These are phyloP conservation scores for Acanthococcus lagerstroemiae DNA, from an alignment of 2,888 invertebrate species.

Conservation along the genomic window DNA sequence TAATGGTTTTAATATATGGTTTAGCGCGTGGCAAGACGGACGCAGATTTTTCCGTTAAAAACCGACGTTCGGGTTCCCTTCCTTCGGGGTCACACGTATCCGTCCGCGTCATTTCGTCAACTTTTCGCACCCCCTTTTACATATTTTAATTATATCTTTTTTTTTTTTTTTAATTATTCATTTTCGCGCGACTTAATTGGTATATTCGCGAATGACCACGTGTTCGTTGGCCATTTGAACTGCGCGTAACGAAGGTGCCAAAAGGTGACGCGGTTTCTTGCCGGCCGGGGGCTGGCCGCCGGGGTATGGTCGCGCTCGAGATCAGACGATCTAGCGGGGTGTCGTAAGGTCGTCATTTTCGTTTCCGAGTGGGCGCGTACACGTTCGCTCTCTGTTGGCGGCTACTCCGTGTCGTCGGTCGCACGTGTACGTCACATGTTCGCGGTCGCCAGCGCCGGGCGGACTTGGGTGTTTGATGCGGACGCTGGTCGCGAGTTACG, in stretches of 20 bases:
- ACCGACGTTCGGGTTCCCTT: no score
- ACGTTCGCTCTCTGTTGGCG: not conserved
- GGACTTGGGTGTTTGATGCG: not conserved
- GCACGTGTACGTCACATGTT: not conserved
- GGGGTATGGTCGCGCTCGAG: no score
- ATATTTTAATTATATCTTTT: no score
- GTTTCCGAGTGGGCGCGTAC: not conserved
- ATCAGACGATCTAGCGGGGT: not conserved
- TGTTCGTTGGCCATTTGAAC: no score
- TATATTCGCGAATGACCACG: no score
- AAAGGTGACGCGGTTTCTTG: no score
- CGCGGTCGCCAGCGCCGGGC: not conserved
- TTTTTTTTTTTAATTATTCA: slow-evolving; percentile 5
- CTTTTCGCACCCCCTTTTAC: no score
- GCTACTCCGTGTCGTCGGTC: not conserved
- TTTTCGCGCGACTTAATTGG: no score
- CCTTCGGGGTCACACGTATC: slow-evolving; percentile 1
- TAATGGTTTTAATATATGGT: slow-evolving; percentile 14
- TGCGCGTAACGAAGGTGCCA: no score
- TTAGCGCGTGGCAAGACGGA: slow-evolving; percentile 13
- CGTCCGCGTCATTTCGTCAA: no score
- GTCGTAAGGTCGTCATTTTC: not conserved
- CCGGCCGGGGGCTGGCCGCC: no score
- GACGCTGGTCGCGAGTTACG: not conserved
- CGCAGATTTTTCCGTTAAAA: slow-evolving; percentile 20